Evolutionary conservation across 2,888 invertebrate genomes (phyloP), one percentile per base, ranked within the genome.

Genomic region (Plutella xylostella): DNA sequence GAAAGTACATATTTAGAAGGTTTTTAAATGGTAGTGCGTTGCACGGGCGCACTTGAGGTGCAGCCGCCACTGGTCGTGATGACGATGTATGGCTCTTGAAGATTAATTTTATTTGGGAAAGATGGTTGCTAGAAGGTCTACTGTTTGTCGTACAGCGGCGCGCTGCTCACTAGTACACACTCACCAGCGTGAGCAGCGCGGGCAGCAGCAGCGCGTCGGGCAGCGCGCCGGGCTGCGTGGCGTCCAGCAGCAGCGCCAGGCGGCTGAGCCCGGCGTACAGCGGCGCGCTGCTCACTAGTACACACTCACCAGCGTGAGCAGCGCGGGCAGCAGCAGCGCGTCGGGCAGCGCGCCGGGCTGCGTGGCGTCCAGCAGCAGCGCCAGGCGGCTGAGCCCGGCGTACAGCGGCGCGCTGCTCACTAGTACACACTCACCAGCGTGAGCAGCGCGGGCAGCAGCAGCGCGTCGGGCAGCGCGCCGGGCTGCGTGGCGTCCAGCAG

Each of bases 271-370:
- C 98, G n/a, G 92, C 90, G 59, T 90, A 91, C 14, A 98, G 86
- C 0, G 91, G 89, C 37, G 87, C 86, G 0, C 89, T 88, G 17
- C 93, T 89, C 12, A 98, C 94, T 45, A 97, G 71, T n/a, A n/a
- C n/a, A n/a, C n/a, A n/a, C 41, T 20, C 15, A 43, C 33, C 33
- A 50, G 20, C 9, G 44, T 33, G 17, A 99, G 79, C 42, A 97
- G 85, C 3, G 98, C 97, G 0, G 96, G 97, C 68, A 99, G 90
- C 25, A 99, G 87, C 56, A 97, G 94, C 2, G 98, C 92, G 82
- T 99, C 99, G 0, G 99, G 99, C 45, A 98, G 92, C 0, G 94
- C 90, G 0, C 99, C 99, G 0, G 99, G 99, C 48, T 94, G 92
- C 55, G 97, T 97, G 9, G 96, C 96, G 74, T 99, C 98, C 52